Conservation (phyloP, 2,888 invertebrate species). For the Isotomurus palustris region DNA sequence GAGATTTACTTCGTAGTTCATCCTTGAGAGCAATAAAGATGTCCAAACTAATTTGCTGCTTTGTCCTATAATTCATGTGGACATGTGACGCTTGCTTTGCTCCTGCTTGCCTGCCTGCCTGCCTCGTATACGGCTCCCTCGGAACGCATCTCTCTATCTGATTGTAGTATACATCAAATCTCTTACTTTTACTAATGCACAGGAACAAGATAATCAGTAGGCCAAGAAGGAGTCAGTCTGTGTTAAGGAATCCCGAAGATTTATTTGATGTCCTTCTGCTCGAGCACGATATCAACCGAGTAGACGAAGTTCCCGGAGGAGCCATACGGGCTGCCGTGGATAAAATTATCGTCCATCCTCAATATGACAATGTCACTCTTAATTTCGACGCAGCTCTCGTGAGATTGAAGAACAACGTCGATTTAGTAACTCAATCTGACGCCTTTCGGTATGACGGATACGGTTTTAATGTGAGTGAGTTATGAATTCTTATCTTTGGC, state of each 20-base stretch:
- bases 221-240: background rate
- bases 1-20: background rate
- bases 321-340: slow-evolving; percentile 26
- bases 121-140: background rate
- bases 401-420: slow-evolving; percentile 25
- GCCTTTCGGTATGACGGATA: slow-evolving; percentile 9
- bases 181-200: background rate
- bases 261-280: slow-evolving; percentile 37
- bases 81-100: slow-evolving; percentile 4
- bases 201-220: slow-evolving; percentile 17
- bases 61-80: slow-evolving; percentile 8
- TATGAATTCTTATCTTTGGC: no score
- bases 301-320: slow-evolving; percentile 32
- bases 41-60: slow-evolving; percentile 32
- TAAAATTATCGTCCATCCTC: slow-evolving; percentile 37
- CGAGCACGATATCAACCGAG: slow-evolving; percentile 37
- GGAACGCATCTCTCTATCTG: no score
- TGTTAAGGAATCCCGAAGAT: background rate
- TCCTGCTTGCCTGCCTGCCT: background rate
- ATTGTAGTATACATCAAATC: background rate
- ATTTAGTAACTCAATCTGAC: slow-evolving; percentile 9
- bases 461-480: no score
- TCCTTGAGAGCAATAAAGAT: slow-evolving; percentile 25
- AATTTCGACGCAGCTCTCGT: slow-evolving; percentile 39
- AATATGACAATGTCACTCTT: slow-evolving; percentile 39